phyloP scores from a whole-genome alignment of 2,113 vertebrate genomes.

The Campylomormyrus tamandua region DNA sequence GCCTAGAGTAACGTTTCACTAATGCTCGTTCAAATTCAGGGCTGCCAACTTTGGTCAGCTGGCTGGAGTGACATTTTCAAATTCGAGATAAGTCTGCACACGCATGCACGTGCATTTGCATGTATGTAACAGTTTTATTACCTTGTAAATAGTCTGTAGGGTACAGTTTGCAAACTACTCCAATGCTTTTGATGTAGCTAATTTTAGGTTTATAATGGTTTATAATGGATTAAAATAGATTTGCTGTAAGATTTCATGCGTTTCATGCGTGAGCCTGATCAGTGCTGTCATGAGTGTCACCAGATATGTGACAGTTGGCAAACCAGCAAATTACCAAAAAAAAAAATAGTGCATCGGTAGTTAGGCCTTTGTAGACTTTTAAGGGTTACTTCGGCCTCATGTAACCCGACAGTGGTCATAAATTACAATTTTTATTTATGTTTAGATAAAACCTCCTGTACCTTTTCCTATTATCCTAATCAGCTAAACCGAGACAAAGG shows the following conservation, averaged over 20 bases:
- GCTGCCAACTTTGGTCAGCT: background rate
- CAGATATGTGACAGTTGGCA: background rate
- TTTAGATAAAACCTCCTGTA: background rate
- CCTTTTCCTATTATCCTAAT: background rate
- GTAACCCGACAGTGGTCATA: background rate
- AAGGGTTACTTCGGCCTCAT: background rate
- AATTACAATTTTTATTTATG: background rate
- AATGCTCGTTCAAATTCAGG: background rate
- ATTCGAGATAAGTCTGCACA: background rate
- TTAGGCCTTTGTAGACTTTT: background rate
- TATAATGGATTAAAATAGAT: background rate
- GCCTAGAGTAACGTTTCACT: background rate
- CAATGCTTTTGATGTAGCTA: background rate
- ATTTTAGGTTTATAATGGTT: background rate
- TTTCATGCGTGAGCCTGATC: background rate
- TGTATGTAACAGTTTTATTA: background rate
- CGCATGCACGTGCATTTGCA: background rate
- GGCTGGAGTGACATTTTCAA: background rate
- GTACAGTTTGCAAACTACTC: background rate
- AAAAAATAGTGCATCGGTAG: background rate
- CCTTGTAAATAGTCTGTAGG: background rate
- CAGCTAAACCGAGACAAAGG: background rate
- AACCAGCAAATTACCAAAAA: background rate
- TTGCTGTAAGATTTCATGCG: background rate
- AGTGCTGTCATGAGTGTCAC: background rate